Conservation (phyloP, 2,888 invertebrate species). For the Lithosia quadra region DNA sequence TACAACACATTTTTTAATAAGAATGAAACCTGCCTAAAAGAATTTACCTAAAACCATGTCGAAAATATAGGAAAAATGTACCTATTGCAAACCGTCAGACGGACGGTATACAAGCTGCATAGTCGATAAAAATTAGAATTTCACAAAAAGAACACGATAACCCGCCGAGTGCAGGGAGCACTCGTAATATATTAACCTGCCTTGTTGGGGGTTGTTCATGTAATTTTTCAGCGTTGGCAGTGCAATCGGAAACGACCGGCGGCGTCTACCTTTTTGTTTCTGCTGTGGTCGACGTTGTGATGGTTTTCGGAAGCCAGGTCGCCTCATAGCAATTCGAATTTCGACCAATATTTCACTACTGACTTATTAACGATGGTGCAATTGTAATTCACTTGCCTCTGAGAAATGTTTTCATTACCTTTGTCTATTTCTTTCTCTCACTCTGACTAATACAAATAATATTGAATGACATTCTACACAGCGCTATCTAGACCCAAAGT, state of each 20-base stretch:
- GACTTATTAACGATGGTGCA: constrained; percentile 74
- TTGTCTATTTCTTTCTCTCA: constrained; percentile 7
- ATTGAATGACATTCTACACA: no score
- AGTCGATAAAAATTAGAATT: constrained; percentile 52
- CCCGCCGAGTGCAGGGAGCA: constrained; percentile 50
- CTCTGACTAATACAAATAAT: not conserved
- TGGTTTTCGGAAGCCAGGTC: constrained; percentile 84
- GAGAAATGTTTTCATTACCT: constrained; percentile 36
- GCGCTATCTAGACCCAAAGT: no score
- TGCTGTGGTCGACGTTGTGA: constrained; percentile 69
- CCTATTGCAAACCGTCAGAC: constrained; percentile 25
- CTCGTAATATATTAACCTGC: constrained; percentile 73
- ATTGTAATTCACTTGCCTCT: constrained; percentile 49
- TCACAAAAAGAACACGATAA: constrained; percentile 46
- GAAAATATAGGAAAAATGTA: not conserved
- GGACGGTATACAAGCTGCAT: constrained; percentile 19
- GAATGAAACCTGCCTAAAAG: not conserved
- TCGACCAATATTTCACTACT: constrained; percentile 78
- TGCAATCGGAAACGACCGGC: constrained; percentile 84
- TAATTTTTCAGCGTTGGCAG: constrained; percentile 84
- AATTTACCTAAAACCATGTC: not conserved
- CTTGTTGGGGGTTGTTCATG: constrained; percentile 66
- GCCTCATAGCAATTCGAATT: constrained; percentile 72
- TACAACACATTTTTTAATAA: not conserved
- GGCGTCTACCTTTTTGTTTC: constrained; percentile 82